Evolutionary conservation across 1,140 invertebrate species (phyloP).

Genomic region (Drosophila asahinai): DNA sequence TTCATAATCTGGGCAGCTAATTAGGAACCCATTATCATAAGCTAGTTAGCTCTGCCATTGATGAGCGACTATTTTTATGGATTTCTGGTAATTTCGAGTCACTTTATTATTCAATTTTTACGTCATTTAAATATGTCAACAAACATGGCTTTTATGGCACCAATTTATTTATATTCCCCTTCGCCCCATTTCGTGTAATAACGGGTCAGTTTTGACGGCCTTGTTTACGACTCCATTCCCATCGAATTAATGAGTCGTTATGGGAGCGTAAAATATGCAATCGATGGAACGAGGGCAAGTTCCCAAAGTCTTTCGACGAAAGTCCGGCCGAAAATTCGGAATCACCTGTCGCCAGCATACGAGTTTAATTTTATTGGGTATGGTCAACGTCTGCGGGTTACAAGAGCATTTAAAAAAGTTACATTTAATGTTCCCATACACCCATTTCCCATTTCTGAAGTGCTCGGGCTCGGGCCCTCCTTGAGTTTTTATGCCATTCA

Average conservation of each 20-base stretch:
- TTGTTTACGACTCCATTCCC: constrained; percentile 39
- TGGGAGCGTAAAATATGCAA: constrained; percentile 42
- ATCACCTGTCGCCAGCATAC: constrained; percentile 45
- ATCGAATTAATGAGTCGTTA: constrained; percentile 52
- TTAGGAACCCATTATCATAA: constrained; percentile 1
- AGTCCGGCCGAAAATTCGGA: no score
- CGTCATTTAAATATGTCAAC: constrained; percentile 48
- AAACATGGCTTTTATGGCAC: constrained; percentile 35
- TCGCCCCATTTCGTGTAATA: constrained; percentile 31
- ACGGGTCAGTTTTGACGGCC: constrained; percentile 33
- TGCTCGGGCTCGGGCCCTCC: background rate
- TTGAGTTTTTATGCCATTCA: constrained; percentile 1
- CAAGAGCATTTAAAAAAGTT: constrained; percentile 31
- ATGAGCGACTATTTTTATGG: constrained; percentile 8
- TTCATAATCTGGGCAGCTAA: background rate
- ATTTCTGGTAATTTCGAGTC: constrained; percentile 18
- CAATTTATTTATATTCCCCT: constrained; percentile 34
- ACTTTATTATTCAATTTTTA: constrained; percentile 47
- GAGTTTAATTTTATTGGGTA: constrained; percentile 16
- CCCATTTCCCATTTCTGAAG: background rate
- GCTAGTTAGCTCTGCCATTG: background rate
- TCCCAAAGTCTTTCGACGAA: no score
- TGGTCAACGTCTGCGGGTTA: constrained; percentile 2
- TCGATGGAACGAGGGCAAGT: constrained; percentile 30
- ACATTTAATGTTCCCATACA: constrained; percentile 1